Evolutionary conservation across 2,888 invertebrate species (phyloP).

Genomic region (Tetragonisca angustula): DNA sequence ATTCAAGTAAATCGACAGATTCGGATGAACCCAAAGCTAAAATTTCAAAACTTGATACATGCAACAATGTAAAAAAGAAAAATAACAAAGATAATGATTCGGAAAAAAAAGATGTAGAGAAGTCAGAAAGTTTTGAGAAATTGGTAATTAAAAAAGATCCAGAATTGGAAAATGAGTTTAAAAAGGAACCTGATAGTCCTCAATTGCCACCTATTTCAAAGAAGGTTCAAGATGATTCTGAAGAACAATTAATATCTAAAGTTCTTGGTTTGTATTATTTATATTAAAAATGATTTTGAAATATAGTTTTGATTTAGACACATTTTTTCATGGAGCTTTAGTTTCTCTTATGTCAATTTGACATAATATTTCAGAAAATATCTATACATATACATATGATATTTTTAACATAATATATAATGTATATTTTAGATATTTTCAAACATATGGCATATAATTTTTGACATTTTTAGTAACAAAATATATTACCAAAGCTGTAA

Average conservation of each 20-base stretch:
- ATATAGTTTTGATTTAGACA: neutral
- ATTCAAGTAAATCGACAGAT: slow-evolving; percentile 71
- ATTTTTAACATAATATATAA: too few species aligned
- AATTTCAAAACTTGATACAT: slow-evolving; percentile 40
- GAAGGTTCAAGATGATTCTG: slow-evolving; percentile 84
- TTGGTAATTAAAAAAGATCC: slow-evolving; percentile 27
- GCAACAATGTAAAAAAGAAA: slow-evolving; percentile 20
- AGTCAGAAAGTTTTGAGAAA: slow-evolving; percentile 23
- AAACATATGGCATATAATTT: too few species aligned
- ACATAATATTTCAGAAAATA: too few species aligned
- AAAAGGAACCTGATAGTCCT: slow-evolving; percentile 66
- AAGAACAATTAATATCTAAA: slow-evolving; percentile 79
- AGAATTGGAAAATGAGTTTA: neutral
- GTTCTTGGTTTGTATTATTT: slow-evolving; percentile 74
- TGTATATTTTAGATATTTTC: too few species aligned
- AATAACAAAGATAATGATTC: slow-evolving; percentile 19
- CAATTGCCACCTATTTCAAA: slow-evolving; percentile 79
- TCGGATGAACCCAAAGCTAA: slow-evolving; percentile 70
- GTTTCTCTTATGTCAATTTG: neutral
- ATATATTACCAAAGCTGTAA: too few species aligned
- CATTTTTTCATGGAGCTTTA: neutral
- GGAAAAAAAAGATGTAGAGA: slow-evolving; percentile 7
- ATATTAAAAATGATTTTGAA: neutral
- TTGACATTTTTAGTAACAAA: too few species aligned
- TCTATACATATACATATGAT: too few species aligned